These are phyloP conservation scores for Lasaia peninsularis DNA, from an alignment of 1,140 invertebrate species.

Conservation along the genomic window DNA sequence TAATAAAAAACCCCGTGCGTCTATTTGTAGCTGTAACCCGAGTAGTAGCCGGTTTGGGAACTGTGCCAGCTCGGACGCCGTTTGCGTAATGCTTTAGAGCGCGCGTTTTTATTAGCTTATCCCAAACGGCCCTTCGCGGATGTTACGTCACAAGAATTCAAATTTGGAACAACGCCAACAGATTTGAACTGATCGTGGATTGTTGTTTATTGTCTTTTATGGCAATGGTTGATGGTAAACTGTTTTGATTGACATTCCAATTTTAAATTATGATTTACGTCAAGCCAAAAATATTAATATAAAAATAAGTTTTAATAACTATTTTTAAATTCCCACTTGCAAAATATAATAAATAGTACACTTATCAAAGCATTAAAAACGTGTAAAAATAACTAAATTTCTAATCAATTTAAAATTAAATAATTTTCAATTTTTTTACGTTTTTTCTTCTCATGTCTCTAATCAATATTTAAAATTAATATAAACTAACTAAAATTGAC, in stretches of 20 bases:
- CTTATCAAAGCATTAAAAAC: not conserved
- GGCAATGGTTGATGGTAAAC: constrained; percentile 59
- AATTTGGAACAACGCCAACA: constrained; percentile 60
- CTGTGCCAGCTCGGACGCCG: constrained; percentile 55
- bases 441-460: no score
- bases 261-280: not conserved
- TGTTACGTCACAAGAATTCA: constrained; percentile 69
- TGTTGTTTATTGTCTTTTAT: constrained; percentile 72
- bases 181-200: constrained; percentile 62
- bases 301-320: not conserved
- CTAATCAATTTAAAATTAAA: no score
- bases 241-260: constrained; percentile 27
- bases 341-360: not conserved
- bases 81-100: constrained; percentile 68
- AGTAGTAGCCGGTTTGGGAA: constrained; percentile 62
- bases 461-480: not conserved
- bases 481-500: not conserved
- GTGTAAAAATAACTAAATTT: no score
- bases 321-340: not conserved
- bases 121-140: constrained; percentile 62
- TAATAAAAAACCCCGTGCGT: constrained; percentile 45
- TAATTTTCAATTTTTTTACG: no score
- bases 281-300: constrained; percentile 2
- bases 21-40: constrained; percentile 74
- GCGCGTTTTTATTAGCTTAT: constrained; percentile 63